Base-by-base conservation (phyloP, 2,113 vertebrate species). In the Climacteris rufus region DNA sequence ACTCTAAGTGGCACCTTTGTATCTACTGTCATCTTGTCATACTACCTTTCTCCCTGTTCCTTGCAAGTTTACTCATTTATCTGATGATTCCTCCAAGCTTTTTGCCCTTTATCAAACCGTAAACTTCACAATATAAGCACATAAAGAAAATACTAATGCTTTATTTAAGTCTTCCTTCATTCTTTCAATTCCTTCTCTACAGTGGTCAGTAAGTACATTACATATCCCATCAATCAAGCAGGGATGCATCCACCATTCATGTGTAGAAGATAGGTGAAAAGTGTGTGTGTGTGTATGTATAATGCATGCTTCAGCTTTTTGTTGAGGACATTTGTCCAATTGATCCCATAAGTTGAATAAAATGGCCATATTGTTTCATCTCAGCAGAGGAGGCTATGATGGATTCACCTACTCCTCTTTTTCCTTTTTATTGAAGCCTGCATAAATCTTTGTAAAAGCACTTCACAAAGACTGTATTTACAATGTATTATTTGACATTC, bases 351-450 rank as follows among this genome's bases (percentile, higher is more conserved):
- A 63, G 3, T 3, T 20, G 13, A 83, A 78, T n/a, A 57, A 65
- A 82, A 60, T 5, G 5, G 17, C 3, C 14, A 4, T 31, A 65
- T n/a, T 0, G 0, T 12, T 59, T 40, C 15, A 47, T 27, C 15
- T 76, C 50, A 83, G 22, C 23, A 35, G 45, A 80, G 5, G 7
- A 61, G 24, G 11, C 2, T 57, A 57, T 63, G 50, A 35, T 11
- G 5, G 45, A 90, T 82, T 40, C 37, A 33, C 31, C 27, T 54
- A 9, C 24, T n/a, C 5, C 18, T 70, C 15, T 79, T 83, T 79
- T 45, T 28, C 11, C 17, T 83, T 87, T 75, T 23, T 77, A 71
- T 18, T 70, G 33, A 77, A 76, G 6, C 10, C 37, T 90, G 74
- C 7, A 80, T 49, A 92, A 87, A 82, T 79, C 30, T 84, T 61